These are phyloP conservation scores for Nycticorax nycticorax DNA, from an alignment of 2,113 vertebrate genomes.

Conservation along the genomic window DNA sequence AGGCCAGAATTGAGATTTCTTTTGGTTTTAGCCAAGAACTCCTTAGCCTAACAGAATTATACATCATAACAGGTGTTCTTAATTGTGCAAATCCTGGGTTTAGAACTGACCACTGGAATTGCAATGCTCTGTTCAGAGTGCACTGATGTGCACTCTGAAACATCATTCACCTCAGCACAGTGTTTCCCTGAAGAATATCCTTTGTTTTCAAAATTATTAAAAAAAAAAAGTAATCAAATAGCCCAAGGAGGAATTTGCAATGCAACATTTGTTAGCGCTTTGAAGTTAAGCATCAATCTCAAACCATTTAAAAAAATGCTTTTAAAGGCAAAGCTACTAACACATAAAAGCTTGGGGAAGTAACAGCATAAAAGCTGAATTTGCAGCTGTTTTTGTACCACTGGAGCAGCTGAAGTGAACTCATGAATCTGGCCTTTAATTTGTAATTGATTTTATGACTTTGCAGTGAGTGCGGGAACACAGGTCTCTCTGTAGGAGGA, in stretches of 20 bases:
- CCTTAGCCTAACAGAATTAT: background rate
- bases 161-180: background rate
- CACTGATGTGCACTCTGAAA: background rate
- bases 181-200: background rate
- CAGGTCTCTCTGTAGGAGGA: background rate
- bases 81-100: background rate
- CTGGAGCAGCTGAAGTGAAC: conserved; percentile 2
- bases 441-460: conserved; percentile 29
- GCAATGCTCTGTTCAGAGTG: background rate
- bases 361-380: conserved; percentile 19
- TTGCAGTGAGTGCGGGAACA: background rate
- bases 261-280: conserved; percentile 26
- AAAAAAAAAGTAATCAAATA: background rate
- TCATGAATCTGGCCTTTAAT: conserved; percentile 44
- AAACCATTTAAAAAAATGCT: conserved; percentile 30
- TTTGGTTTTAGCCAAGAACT: background rate
- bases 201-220: conserved; percentile 23
- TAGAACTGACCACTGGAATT: background rate
- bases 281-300: conserved; percentile 55
- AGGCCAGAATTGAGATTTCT: background rate
- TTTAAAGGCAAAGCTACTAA: conserved; percentile 47
- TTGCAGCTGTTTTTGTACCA: conserved; percentile 36
- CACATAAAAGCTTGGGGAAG: conserved; percentile 32
- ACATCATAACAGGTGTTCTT: background rate
- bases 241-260: conserved; percentile 37